Percentiles rank a stretch among this genome's conserved stretches.
phyloP scores from a whole-genome alignment of 1,140 invertebrate genomes.

The Lepidostoma basale region DNA sequence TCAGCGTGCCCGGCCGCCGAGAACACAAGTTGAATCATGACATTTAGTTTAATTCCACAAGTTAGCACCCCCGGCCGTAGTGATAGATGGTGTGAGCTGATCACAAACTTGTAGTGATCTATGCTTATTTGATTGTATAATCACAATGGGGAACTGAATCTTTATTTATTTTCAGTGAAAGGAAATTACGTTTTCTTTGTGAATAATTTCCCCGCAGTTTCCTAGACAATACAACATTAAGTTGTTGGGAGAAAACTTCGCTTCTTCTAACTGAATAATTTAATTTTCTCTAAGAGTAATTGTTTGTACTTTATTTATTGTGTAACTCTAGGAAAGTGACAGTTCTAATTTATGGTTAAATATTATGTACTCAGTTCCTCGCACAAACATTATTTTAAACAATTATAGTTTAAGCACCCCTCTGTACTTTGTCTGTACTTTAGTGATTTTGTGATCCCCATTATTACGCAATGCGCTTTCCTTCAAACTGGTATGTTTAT shows the following conservation, averaged over 20 bases:
- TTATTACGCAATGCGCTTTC: too few species aligned
- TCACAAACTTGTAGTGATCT: constrained; percentile 1
- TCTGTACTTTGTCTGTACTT: not conserved
- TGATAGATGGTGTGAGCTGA: not conserved
- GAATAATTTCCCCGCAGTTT: not conserved
- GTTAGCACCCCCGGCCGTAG: not conserved
- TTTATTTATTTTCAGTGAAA: constrained; percentile 9
- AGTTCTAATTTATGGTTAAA: constrained; percentile 9
- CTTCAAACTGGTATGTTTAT: not conserved
- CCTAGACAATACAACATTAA: not conserved
- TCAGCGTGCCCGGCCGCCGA: constrained; percentile 32
- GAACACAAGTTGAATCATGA: constrained; percentile 43
- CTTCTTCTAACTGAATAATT: constrained; percentile 1
- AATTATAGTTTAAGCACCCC: not conserved
- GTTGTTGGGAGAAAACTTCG: not conserved
- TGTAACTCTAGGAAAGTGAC: not conserved
- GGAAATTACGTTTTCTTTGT: not conserved
- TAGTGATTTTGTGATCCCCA: not conserved
- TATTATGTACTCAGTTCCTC: constrained; percentile 35
- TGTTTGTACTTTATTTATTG: constrained; percentile 25
- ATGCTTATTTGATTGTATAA: constrained; percentile 11
- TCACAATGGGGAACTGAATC: constrained; percentile 26
- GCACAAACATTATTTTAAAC: constrained; percentile 24
- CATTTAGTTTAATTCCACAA: constrained; percentile 37
- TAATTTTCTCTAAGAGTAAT: constrained; percentile 5